A percentile compares a stretch with the other conserved stretches of the same genome.
phyloP scores from a whole-genome alignment of 2,888 invertebrate species.

The Myopa testacea region DNA sequence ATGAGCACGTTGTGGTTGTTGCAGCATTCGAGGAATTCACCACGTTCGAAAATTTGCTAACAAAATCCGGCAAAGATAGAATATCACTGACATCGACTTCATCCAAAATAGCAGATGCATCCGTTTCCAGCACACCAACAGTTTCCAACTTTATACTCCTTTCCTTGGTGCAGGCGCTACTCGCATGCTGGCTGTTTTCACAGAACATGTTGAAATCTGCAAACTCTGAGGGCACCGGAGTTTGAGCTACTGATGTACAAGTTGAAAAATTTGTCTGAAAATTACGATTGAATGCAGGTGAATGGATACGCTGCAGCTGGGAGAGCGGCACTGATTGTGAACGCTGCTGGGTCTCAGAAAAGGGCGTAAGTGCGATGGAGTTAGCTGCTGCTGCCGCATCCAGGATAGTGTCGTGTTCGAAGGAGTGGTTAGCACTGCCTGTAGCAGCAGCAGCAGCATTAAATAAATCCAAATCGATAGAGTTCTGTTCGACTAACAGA shows the following conservation, averaged over 20 bases:
- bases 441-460: conserved; percentile 47
- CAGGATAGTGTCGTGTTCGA: conserved; percentile 34
- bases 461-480: conserved; percentile 62
- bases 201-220: conserved; percentile 74
- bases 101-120: conserved; percentile 52
- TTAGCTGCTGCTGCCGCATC: conserved; percentile 47
- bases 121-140: conserved; percentile 51
- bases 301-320: conserved; percentile 59
- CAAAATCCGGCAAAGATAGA: conserved; percentile 60
- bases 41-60: conserved; percentile 57
- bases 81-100: conserved; percentile 60
- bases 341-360: conserved; percentile 67
- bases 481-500: conserved; percentile 60
- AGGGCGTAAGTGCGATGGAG: conserved; percentile 41
- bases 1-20: conserved; percentile 60
- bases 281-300: conserved; percentile 60
- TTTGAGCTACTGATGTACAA: conserved; percentile 76
- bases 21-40: conserved; percentile 48
- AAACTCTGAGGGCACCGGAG: conserved; percentile 79
- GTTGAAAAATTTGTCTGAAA: conserved; percentile 67
- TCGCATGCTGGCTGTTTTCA: conserved; percentile 59
- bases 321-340: conserved; percentile 84
- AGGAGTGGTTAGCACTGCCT: conserved; percentile 26
- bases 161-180: background rate
- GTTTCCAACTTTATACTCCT: conserved; percentile 50